Percentiles rank a stretch among this genome's conserved stretches.
phyloP scores from a whole-genome alignment of 2,113 vertebrate genomes.

The Theristicus caerulescens region DNA sequence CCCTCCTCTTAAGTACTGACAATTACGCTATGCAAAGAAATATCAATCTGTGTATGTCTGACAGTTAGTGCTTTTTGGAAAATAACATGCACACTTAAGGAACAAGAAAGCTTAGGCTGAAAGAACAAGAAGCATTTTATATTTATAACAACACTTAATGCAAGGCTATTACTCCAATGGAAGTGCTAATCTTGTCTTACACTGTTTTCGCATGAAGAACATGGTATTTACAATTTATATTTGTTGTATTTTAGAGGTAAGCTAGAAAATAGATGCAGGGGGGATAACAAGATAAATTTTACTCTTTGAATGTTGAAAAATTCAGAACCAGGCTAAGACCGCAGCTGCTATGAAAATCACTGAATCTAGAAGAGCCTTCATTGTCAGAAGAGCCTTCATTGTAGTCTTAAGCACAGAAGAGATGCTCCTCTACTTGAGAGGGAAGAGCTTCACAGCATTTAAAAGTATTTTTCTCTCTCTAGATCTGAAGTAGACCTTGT shows the following conservation, averaged over 20 bases:
- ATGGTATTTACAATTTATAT: background rate
- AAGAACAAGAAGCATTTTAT: background rate
- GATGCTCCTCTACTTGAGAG: background rate
- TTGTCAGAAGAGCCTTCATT: background rate
- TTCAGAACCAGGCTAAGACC: background rate
- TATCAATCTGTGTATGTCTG: background rate
- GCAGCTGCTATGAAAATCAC: background rate
- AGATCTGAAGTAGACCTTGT: background rate
- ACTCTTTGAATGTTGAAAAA: background rate
- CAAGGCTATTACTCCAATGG: background rate
- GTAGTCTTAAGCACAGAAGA: background rate
- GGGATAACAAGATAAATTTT: background rate
- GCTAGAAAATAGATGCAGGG: background rate
- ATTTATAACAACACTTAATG: background rate
- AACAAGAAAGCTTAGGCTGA: background rate
- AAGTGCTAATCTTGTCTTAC: background rate
- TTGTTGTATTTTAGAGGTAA: background rate
- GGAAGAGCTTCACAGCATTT: background rate
- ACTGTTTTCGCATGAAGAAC: background rate
- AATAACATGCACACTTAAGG: background rate
- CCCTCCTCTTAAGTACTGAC: background rate
- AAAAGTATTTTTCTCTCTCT: background rate
- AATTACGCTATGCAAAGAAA: background rate
- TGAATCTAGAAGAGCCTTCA: background rate
- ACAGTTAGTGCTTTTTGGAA: background rate